phyloP scores from a whole-genome alignment of 1,140 invertebrate genomes.

The Batillaria attramentaria region DNA sequence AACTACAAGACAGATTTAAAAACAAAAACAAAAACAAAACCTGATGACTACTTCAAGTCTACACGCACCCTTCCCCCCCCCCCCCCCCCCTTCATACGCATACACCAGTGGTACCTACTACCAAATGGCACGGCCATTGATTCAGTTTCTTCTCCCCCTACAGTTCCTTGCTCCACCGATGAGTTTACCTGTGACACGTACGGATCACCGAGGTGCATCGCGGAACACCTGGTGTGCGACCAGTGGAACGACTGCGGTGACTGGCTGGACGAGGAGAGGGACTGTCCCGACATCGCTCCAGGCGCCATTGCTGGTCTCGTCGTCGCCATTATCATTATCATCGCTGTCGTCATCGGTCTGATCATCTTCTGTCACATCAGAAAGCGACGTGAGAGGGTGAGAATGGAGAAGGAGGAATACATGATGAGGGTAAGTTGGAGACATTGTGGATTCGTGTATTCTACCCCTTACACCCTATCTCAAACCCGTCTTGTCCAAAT shows the following conservation, averaged over 20 bases:
- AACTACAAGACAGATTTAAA: no score
- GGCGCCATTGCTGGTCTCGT: conserved; percentile 31
- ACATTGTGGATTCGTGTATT: no score
- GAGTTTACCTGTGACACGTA: neutral
- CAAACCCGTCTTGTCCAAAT: no score
- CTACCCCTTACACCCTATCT: no score
- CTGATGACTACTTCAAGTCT: neutral
- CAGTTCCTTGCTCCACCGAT: neutral
- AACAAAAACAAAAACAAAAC: neutral
- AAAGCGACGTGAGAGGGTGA: neutral
- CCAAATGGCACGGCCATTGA: neutral
- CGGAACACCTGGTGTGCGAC: conserved; percentile 26
- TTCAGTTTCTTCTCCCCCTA: neutral
- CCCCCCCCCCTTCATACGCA: neutral
- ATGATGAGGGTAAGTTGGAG: conserved; percentile 31
- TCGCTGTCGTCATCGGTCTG: conserved; percentile 19
- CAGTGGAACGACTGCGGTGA: conserved; percentile 31
- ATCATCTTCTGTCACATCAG: conserved; percentile 28
- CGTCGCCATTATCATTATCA: neutral
- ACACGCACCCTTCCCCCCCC: neutral
- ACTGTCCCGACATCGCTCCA: neutral
- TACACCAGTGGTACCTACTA: neutral
- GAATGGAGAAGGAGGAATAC: conserved; percentile 1
- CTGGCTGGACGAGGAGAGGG: conserved; percentile 17
- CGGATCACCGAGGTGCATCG: conserved; percentile 20